These are phyloP conservation scores for Ethmia dodecea DNA, from an alignment of 2,888 invertebrate genomes.

Conservation along the genomic window DNA sequence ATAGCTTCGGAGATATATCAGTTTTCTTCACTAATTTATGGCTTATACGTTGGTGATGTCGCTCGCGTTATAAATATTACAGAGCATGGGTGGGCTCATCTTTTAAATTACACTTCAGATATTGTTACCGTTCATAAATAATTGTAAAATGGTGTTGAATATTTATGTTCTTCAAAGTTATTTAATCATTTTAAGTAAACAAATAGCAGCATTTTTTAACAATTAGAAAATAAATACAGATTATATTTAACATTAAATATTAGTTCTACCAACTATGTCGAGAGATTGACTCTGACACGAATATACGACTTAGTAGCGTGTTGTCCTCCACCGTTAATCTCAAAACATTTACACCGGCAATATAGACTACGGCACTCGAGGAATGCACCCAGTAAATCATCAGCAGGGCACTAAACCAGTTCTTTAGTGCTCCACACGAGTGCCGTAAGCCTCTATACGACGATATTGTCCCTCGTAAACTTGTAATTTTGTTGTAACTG, in stretches of 20 bases:
- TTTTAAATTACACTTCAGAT: constrained; percentile 1
- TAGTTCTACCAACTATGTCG: too few species aligned
- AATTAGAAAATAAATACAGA: too few species aligned
- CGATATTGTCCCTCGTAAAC: constrained; percentile 63
- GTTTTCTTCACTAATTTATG: constrained; percentile 61
- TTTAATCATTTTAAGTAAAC: too few species aligned
- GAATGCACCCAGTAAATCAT: constrained; percentile 72
- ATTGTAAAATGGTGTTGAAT: too few species aligned
- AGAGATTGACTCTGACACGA: too few species aligned
- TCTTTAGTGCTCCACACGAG: constrained; percentile 51
- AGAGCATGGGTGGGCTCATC: constrained; percentile 50
- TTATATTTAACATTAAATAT: too few species aligned
- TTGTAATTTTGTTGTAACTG: constrained; percentile 66
- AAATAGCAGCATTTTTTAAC: too few species aligned
- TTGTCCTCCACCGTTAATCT: constrained; percentile 44
- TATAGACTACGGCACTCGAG: constrained; percentile 38
- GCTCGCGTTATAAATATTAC: constrained; percentile 47
- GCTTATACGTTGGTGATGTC: constrained; percentile 37
- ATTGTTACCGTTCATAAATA: constrained; percentile 9
- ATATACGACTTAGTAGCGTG: constrained; percentile 30
- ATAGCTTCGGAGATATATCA: constrained; percentile 44
- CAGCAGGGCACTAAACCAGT: constrained; percentile 55
- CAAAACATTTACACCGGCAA: constrained; percentile 43
- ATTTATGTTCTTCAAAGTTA: too few species aligned
- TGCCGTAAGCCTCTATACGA: constrained; percentile 42